A percentile compares a stretch with the other conserved stretches of the same genome.
These are phyloP conservation scores for Camelus dromedarius DNA, from an alignment of 2,113 vertebrate species.

Conservation along the genomic window DNA sequence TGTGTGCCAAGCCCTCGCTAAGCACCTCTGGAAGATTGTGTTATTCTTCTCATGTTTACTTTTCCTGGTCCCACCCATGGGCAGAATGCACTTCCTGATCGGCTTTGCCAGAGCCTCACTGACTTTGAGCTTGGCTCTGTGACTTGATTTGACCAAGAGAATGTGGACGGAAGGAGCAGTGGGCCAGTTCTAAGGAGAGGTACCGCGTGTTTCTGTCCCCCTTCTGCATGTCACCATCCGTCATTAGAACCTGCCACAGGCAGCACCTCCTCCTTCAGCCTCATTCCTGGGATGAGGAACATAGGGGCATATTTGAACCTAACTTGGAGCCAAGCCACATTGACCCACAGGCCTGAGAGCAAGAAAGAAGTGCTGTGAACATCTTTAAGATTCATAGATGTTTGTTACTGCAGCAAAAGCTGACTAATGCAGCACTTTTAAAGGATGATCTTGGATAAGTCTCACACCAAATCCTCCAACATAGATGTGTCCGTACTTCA, in stretches of 20 bases:
- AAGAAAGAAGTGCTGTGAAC: background rate
- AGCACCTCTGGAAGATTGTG: background rate
- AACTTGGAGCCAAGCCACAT: background rate
- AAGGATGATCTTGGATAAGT: background rate
- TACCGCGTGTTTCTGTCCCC: background rate
- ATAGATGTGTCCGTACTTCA: background rate
- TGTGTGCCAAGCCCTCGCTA: background rate
- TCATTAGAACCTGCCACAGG: background rate
- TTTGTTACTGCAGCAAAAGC: slow-evolving; percentile 32
- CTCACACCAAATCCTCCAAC: background rate
- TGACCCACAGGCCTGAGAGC: background rate
- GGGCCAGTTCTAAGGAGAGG: background rate
- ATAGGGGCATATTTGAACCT: background rate
- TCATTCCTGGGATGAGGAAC: background rate
- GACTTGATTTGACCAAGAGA: background rate
- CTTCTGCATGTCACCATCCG: background rate
- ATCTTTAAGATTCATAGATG: background rate
- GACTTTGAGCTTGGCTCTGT: background rate
- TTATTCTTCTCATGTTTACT: background rate
- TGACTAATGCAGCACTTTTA: background rate
- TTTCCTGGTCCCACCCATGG: background rate
- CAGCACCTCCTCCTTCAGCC: background rate
- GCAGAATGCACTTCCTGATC: background rate
- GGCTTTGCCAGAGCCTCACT: background rate
- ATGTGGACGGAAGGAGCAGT: background rate